Base-by-base conservation (phyloP, 2,113 vertebrate genomes). In the Rhinolophus sinicus region DNA sequence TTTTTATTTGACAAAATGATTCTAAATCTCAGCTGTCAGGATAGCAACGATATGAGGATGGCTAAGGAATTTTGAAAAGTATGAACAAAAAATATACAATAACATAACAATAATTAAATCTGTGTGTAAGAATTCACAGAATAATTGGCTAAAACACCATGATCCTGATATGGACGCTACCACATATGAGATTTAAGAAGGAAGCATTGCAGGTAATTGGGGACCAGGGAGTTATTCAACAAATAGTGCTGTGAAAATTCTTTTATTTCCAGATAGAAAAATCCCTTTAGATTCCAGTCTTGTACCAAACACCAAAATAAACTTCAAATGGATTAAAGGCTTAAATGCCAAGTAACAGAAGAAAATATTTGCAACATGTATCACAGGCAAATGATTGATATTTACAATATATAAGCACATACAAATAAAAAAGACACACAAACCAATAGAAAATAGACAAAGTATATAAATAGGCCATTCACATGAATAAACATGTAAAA, bases 301-400 rank as follows among this genome's bases (percentile, higher is more conserved):
- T 80, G 21, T 75, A 86, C 8, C 38, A 93, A 81, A 90, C 18
- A 92, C 73, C 33, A 89, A 65, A 93, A 92, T 88, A 92, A 92
- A 95, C 69, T 93, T 92, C n/a, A 90, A 78, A 81, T 84, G 58
- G 64, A 96, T 88, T 93, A 94, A 96, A 92, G 73, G 16, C 60
- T 92, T 93, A 80, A 82, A 50, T 80, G 87, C 78, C 69, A 88
- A 93, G 24, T 69, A 84, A 75, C 77, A 24, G 50, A 33, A 87
- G 28, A 92, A 94, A 94, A 92, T 76, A 93, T 88, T 69, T 95
- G 69, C 35, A 78, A 82, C 38, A 76, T 82, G 47, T 75, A 76
- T 94, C 90, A 94, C 28, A 80, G 26, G 40, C 24, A 72, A 62
- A 70, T 19, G 5, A 56, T 84, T 94, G 80, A 64, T 90, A 87